A percentile compares a stretch with the other conserved stretches of the same genome.
Evolutionary conservation across 92 coral and sea anemone genomes (phyloP).

Genomic region (Epizoanthus fatuus): DNA sequence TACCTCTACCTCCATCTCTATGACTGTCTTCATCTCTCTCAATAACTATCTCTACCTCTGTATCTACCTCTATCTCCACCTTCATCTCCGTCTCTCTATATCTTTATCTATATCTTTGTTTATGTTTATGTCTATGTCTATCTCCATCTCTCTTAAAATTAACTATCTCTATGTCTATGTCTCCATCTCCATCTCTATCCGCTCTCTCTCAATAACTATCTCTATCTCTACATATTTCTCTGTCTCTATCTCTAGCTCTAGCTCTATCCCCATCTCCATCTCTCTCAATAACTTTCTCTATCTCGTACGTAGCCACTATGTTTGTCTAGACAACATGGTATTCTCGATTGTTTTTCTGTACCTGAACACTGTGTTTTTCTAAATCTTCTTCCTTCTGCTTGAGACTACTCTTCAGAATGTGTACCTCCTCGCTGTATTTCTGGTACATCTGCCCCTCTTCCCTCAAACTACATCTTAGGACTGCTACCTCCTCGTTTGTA

Average conservation of each 20-base stretch:
- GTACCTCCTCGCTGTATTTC: conserved; percentile 30
- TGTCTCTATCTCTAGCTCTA: neutral
- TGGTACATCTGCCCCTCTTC: conserved; percentile 31
- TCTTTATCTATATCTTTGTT: no score
- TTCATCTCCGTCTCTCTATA: no score
- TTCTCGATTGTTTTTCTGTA: conserved; percentile 7
- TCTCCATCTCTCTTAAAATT: no score
- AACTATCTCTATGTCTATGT: no score
- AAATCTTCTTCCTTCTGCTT: conserved; percentile 52
- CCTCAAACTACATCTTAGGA: conserved; percentile 23
- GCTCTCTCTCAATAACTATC: neutral
- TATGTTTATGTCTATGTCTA: no score
- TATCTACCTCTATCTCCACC: no score
- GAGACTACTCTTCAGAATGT: conserved; percentile 32
- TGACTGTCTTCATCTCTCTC: no score
- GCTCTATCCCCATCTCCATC: neutral
- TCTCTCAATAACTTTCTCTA: neutral
- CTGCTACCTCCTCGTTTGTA: conserved; percentile 20
- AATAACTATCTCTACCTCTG: no score
- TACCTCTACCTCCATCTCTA: no score
- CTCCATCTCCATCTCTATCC: neutral
- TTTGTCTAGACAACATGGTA: conserved; percentile 2
- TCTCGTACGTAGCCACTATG: conserved; percentile 52
- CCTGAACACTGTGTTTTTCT: conserved; percentile 58
- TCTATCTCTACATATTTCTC: neutral